These are phyloP conservation scores for Tridacna crocea DNA, from an alignment of 2,888 invertebrate species.

Conservation along the genomic window DNA sequence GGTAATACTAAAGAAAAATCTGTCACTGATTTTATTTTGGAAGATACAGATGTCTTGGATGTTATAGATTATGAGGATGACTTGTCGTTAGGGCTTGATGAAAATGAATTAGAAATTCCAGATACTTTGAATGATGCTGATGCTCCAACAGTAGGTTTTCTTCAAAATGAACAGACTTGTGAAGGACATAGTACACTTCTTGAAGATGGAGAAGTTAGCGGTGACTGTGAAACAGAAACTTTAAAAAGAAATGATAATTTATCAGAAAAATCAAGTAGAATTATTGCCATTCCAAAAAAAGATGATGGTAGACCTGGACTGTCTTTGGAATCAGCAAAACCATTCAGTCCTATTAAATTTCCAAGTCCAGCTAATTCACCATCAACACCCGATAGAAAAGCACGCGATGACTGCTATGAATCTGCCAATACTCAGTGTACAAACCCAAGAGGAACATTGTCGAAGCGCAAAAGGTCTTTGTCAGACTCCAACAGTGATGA, in stretches of 20 bases:
- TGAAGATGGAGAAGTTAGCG: conserved; percentile 15
- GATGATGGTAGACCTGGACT: background rate
- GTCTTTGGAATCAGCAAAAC: background rate
- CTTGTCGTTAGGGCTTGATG: conserved; percentile 24
- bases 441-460: background rate
- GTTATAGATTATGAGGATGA: conserved; percentile 47
- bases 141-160: background rate
- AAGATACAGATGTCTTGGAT: conserved; percentile 42
- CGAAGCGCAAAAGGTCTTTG: background rate
- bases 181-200: background rate
- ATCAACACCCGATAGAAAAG: background rate
- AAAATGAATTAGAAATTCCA: background rate
- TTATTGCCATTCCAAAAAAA: background rate
- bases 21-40: conserved; percentile 27
- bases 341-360: conserved; percentile 35
- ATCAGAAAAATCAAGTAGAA: background rate
- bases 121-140: background rate
- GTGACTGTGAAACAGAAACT: background rate
- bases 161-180: background rate
- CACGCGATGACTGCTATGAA: background rate
- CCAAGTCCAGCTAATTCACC: conserved; percentile 2
- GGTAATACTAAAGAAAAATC: background rate
- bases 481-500: conserved; percentile 8
- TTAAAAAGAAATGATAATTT: background rate
- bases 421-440: background rate